These are phyloP conservation scores for Heliopora coerulea DNA, from an alignment of 92 coral and sea anemone genomes.

Conservation along the genomic window DNA sequence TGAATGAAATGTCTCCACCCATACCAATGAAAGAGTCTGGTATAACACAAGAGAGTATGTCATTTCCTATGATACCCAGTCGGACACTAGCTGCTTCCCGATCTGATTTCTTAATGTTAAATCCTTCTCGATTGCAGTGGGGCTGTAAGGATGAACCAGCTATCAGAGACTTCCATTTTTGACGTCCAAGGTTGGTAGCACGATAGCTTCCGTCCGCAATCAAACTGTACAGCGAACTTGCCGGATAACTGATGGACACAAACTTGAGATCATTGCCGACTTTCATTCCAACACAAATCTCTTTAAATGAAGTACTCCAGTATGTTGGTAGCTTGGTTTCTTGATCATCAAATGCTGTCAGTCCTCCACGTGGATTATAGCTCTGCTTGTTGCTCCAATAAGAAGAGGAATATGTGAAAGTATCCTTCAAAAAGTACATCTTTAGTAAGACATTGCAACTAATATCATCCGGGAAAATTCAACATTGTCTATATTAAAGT, in stretches of 20 bases:
- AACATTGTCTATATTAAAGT: too few species aligned
- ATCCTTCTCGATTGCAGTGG: slow-evolving; percentile 24
- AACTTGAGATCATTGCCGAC: too few species aligned
- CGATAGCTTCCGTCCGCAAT: slow-evolving; percentile 38
- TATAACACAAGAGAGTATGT: not conserved
- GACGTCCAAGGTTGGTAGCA: not conserved
- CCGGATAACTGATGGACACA: slow-evolving; percentile 10
- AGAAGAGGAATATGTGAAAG: not conserved
- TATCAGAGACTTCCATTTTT: slow-evolving; percentile 23
- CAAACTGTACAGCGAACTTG: slow-evolving; percentile 12
- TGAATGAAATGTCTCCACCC: too few species aligned
- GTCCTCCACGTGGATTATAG: not conserved
- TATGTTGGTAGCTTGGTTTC: slow-evolving; percentile 7
- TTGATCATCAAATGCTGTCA: slow-evolving; percentile 13
- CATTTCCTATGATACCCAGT: slow-evolving; percentile 14
- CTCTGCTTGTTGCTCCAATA: not conserved
- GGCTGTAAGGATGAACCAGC: slow-evolving; percentile 16
- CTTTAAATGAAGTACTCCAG: not conserved
- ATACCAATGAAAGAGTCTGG: slow-evolving; percentile 35
- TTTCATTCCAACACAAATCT: too few species aligned
- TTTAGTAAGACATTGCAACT: too few species aligned
- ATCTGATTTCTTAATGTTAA: too few species aligned
- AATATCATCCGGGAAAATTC: too few species aligned
- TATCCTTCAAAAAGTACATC: not conserved
- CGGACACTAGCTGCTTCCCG: too few species aligned